Evolutionary conservation across 2,888 invertebrate species (phyloP).

Genomic region (Linnaemya tessellans): DNA sequence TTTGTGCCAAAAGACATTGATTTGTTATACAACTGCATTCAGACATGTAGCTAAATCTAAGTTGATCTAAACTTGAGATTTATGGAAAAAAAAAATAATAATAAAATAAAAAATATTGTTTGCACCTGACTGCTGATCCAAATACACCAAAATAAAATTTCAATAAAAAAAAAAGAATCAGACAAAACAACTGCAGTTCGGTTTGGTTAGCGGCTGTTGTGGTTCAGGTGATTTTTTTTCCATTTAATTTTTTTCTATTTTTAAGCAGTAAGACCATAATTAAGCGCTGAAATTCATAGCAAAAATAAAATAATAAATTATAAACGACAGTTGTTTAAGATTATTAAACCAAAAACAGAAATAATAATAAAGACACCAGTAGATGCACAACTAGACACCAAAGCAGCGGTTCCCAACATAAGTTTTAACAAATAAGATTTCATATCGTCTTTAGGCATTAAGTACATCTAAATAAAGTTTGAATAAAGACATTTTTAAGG

Average conservation of each 20-base stretch:
- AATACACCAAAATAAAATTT: constrained; percentile 34
- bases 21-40: constrained; percentile 44
- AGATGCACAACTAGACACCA: not conserved
- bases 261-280: constrained; percentile 65
- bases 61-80: constrained; percentile 58
- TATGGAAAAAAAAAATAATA: constrained; percentile 17
- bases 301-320: constrained; percentile 66
- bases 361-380: constrained; percentile 25
- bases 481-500: no score
- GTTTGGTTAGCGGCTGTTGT: constrained; percentile 42
- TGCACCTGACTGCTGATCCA: constrained; percentile 69
- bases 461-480: no score
- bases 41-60: constrained; percentile 34
- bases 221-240: constrained; percentile 20
- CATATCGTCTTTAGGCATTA: no score
- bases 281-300: constrained; percentile 70
- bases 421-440: no score
- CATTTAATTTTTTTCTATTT: not conserved
- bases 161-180: constrained; percentile 21
- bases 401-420: not conserved
- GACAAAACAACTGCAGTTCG: constrained; percentile 39
- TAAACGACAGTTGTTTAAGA: constrained; percentile 68
- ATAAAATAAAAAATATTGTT: not conserved
- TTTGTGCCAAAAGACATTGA: constrained; percentile 49
- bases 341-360: constrained; percentile 42